phyloP scores from a whole-genome alignment of 2,888 invertebrate genomes.

The Ischnus inquisitorius region DNA sequence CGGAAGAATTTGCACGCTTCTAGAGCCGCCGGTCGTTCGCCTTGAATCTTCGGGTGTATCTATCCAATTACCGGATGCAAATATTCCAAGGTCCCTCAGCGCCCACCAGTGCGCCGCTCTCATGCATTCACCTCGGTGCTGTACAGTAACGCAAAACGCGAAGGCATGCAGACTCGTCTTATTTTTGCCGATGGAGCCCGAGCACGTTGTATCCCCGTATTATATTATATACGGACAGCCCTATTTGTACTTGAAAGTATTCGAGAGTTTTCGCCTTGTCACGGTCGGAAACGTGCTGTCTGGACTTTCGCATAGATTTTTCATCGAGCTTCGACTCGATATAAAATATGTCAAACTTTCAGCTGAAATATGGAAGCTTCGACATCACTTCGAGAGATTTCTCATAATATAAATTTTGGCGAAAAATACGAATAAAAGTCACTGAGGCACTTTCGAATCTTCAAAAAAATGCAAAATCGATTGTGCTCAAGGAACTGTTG shows the following conservation, averaged over 20 bases:
- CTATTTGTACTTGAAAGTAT: background rate
- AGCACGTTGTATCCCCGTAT: background rate
- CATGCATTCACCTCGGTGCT: slow-evolving; percentile 3
- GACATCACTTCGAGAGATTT: too few species aligned
- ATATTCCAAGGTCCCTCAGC: slow-evolving; percentile 39
- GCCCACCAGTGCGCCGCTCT: slow-evolving; percentile 11
- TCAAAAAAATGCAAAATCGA: too few species aligned
- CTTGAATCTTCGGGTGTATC: slow-evolving; percentile 65
- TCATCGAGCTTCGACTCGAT: background rate
- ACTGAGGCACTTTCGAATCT: too few species aligned
- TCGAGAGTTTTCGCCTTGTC: background rate
- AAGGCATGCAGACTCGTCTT: slow-evolving; percentile 11
- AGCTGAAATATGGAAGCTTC: too few species aligned
- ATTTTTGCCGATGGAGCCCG: background rate
- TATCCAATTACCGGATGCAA: slow-evolving; percentile 73
- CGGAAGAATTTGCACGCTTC: background rate
- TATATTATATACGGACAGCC: background rate
- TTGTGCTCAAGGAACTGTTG: too few species aligned
- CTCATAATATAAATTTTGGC: too few species aligned
- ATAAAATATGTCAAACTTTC: too few species aligned
- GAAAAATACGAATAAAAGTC: too few species aligned
- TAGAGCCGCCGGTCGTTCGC: background rate
- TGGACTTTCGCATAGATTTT: background rate
- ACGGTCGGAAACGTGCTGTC: slow-evolving; percentile 8
- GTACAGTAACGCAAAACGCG: slow-evolving; percentile 11